Evolutionary conservation across 2,797 vertebrate genomes (phyloP), one percentile per base, ranked within the genome.

Genomic region (Dallia pectoralis): DNA sequence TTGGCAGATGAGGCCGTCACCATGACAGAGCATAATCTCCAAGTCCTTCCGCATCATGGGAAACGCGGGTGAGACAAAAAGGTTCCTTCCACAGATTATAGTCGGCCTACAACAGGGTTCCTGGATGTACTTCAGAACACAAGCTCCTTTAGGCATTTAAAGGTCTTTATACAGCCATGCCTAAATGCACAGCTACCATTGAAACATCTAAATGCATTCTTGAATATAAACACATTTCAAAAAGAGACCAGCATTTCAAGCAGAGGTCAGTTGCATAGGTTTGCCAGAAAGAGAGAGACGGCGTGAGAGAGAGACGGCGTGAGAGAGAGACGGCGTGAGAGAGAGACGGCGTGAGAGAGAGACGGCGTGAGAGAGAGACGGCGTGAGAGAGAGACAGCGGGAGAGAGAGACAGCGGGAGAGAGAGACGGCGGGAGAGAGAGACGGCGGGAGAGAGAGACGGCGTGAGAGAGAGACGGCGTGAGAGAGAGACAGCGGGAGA

Each of bases 41-140:
- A 29, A 87, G 83, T 85, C 81, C 80, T 4, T 81, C 79, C 86
- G 88, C 86, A 88, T 91, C 87, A 85, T 91, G 91, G 91, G 89
- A 91, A 90, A 89, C 88, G 81, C 86, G 83, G 85, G 81, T 79
- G 89, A 78, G 77, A 81, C 84, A 81, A 89, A 77, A 77, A 9
- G 0, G n/a, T 22, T 56, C 22, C n/a, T 6, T 51, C 51, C n/a
- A 75, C 83, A 88, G 87, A 63, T 85, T 81, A 29, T 29, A 32
- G 27, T 16, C 16, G 8, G 27, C 29, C 30, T 32, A 64, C 30
- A 64, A 29, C 62, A 18, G 7, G 3, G 18, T 15, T 29, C 30
- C 25, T 8, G 22, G 53, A 11, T n/a, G 9, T 7, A 56, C n/a
- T 22, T 56, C 51, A 40, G 0, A 40, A 44, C 40, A 12, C 40